Base-by-base conservation (phyloP, 1,140 invertebrate species). In the Cydia amplana region DNA sequence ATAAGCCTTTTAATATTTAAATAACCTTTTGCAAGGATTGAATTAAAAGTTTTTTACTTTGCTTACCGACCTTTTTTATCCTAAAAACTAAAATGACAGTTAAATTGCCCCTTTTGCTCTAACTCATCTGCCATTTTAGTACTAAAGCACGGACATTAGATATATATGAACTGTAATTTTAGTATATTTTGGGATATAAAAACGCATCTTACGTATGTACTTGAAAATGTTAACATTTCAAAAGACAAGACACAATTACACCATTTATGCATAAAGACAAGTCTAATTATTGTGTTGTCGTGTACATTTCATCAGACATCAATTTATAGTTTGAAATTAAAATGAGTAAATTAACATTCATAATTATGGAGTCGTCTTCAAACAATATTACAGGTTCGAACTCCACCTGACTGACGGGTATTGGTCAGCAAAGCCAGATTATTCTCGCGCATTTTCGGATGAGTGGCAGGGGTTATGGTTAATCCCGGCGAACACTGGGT, bases 371-470 rank as follows among this genome's bases (percentile, higher is more conserved):
- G 6, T 2, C 4, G 63, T 32, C 23, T 12, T 64, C 4, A 32
- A 28, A 70, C 36, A 70, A 20, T 23, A 70, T 40, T 40, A 70
- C n/a, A 18, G 28, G 2, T 70, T 70, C 18, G 12, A 18, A 36
- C 40, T 40, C 36, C 65, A 70, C 36, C 36, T 70, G 36, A 70
- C 36, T 70, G 36, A 70, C 32, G 32, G 65, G 32, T 43, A 70
- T 18, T 23, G 65, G 65, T 40, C 32, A 70, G 28, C 28, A 40
- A 70, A 70, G 65, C 65, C 65, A 70, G 65, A 70, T 70, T 70
- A 70, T 70, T 70, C 65, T 70, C 32, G 65, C 32, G 65, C n/a
- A 70, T 70, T 70, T 70, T 70, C 32, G 65, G 32, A 36, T 70
- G 36, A 36, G 23, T 18, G 65, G 65, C 65, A 70, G 65, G 28